Conservation (phyloP, 2,888 invertebrate genomes). For the Andrena camellia region DNA sequence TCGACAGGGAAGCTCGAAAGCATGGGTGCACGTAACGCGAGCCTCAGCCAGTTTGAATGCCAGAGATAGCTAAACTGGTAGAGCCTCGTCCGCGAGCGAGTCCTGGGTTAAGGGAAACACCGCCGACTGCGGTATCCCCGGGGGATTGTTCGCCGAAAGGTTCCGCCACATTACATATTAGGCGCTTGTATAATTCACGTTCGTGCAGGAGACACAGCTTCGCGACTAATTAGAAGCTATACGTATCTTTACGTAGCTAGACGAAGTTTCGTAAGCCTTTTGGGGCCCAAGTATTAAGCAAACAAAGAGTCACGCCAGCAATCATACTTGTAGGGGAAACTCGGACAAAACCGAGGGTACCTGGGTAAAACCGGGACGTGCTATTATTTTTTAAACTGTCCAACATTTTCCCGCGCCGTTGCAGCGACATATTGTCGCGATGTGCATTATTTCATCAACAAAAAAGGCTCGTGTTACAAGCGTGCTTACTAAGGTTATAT, state of each 20-base stretch:
- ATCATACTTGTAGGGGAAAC: no score
- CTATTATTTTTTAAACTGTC: no score
- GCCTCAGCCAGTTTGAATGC: slow-evolving; percentile 68
- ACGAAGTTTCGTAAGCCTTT: not conserved
- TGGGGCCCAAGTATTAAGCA: not conserved
- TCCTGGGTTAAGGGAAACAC: slow-evolving; percentile 66
- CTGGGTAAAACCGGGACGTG: no score
- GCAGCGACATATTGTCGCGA: no score
- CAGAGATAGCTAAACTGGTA: slow-evolving; percentile 68
- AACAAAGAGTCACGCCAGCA: not conserved
- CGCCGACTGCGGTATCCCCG: slow-evolving; percentile 50
- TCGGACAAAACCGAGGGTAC: no score
- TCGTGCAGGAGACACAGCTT: not conserved
- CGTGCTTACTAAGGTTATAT: no score
- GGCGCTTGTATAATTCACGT: slow-evolving; percentile 20
- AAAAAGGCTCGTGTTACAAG: no score
- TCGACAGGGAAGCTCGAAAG: slow-evolving; percentile 66
- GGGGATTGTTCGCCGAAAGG: slow-evolving; percentile 51
- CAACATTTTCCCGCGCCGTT: no score
- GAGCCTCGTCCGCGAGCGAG: slow-evolving; percentile 52
- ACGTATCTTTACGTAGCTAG: not conserved
- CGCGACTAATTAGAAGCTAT: slow-evolving; percentile 10
- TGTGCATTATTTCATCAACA: no score
- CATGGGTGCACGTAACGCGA: slow-evolving; percentile 63
- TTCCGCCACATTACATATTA: slow-evolving; percentile 47